Percentiles rank a stretch among this genome's conserved stretches.
phyloP scores from a whole-genome alignment of 2,113 vertebrate genomes.

The Lampris megalopsis region DNA sequence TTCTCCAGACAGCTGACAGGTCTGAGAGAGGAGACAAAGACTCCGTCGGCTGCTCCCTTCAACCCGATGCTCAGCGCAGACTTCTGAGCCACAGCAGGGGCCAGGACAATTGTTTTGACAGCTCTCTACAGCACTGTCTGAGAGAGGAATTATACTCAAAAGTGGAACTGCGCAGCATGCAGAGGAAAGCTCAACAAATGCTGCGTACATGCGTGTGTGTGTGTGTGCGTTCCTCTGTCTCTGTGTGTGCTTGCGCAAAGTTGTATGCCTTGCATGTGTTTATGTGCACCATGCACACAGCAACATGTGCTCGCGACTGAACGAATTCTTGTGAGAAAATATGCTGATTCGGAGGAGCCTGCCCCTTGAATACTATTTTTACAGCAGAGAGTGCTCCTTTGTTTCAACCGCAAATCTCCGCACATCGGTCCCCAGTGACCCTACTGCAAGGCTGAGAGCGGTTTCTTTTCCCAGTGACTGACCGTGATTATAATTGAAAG shows the following conservation, averaged over 20 bases:
- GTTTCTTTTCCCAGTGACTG: constrained; percentile 70
- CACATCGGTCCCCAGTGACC: constrained; percentile 65
- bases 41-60: constrained; percentile 70
- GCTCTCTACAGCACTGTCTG: constrained; percentile 68
- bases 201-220: constrained; percentile 21
- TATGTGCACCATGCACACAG: neutral
- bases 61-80: constrained; percentile 56
- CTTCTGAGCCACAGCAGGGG: constrained; percentile 72
- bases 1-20: constrained; percentile 56
- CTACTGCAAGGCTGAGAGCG: constrained; percentile 51
- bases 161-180: constrained; percentile 40
- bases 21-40: constrained; percentile 53
- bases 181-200: constrained; percentile 54
- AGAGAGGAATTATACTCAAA: constrained; percentile 62
- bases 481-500: constrained; percentile 74
- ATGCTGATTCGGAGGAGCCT: constrained; percentile 45
- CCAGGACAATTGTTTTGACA: constrained; percentile 80
- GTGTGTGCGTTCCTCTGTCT: constrained; percentile 13
- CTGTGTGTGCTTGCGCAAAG: constrained; percentile 18
- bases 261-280: neutral
- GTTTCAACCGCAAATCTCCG: constrained; percentile 76
- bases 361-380: constrained; percentile 71
- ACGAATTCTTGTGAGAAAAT: constrained; percentile 61
- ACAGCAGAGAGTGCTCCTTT: constrained; percentile 68
- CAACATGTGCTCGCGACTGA: constrained; percentile 15